Evolutionary conservation across 1,140 invertebrate genomes (phyloP), one percentile per base, ranked within the genome.

Genomic region (Brachionus angularis): DNA sequence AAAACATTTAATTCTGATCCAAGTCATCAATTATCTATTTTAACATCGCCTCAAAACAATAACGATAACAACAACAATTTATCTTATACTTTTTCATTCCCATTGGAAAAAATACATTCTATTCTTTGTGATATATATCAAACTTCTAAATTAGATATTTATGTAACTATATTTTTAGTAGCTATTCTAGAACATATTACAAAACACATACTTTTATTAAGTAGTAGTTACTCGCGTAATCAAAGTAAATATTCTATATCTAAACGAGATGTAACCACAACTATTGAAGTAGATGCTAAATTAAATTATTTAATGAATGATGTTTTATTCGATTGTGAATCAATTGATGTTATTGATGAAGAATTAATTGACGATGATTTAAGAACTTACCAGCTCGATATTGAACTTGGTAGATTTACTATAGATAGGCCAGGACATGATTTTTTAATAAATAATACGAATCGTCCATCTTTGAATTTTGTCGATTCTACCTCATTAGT

Each of bases 221-320:
- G 42, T n/a, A 47, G 42, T 33, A 67, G 33, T n/a, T 67, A 67
- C 10, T 29, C 62, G 0, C 46, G 62, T 14, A 29, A 47, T 27
- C 14, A 34, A 14, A 67, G 47, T 27, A 29, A 67, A n/a, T 67
- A 47, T 46, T 47, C 33, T 10, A 67, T 67, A n/a, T 47, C 34
- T 33, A 67, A 67, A 36, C 42, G 23, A 27, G 62, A 67, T 50
- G 62, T 67, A 34, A 67, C 34, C 29, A 67, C 36, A 10, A 47
- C 62, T 5, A 67, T 67, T 18, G 42, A 67, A 33, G 62, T 27
- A 10, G 62, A 67, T 46, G 21, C 42, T 14, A 46, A 50, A 47
- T 67, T 67, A 67, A 25, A 18, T 18, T 47, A 47, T 50, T 67
- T 47, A 23, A 58, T 14, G 21, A 58, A 29, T 46, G 42, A 67